phyloP scores from a whole-genome alignment of 1,140 invertebrate species.

The Cotesia glomerata region DNA sequence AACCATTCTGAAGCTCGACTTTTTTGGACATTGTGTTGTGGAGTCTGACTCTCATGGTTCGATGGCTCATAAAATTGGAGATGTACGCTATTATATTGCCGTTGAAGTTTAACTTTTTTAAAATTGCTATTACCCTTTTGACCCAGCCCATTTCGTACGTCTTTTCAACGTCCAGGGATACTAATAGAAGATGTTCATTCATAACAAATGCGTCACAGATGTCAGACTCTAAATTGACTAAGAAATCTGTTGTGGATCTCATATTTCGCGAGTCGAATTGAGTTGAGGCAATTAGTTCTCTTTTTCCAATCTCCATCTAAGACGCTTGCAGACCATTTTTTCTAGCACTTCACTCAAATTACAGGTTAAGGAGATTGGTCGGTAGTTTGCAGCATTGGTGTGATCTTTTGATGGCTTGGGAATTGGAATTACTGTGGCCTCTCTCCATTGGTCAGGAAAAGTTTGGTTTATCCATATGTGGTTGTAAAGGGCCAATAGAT shows the following conservation, averaged over 20 bases:
- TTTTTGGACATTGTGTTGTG: not conserved
- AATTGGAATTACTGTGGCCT: constrained; percentile 51
- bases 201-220: constrained; percentile 38
- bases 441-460: constrained; percentile 48
- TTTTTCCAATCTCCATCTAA: constrained; percentile 31
- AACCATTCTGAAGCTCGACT: constrained; percentile 1
- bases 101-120: not conserved
- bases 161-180: constrained; percentile 46
- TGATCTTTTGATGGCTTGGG: constrained; percentile 39
- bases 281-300: constrained; percentile 32
- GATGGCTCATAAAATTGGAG: not conserved
- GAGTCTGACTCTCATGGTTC: constrained; percentile 3
- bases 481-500: constrained; percentile 44
- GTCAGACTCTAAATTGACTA: constrained; percentile 33
- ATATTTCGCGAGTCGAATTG: constrained; percentile 25
- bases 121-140: not conserved
- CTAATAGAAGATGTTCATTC: constrained; percentile 35
- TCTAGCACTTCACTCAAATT: constrained; percentile 47
- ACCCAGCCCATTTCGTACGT: constrained; percentile 40
- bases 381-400: constrained; percentile 25
- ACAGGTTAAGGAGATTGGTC: constrained; percentile 51
- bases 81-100: not conserved
- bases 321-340: constrained; percentile 38
- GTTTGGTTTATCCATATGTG: constrained; percentile 32
- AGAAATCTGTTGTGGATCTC: constrained; percentile 21